Base-by-base conservation (phyloP, 2,888 invertebrate species). In the Lepidocyrtinus sp. region DNA sequence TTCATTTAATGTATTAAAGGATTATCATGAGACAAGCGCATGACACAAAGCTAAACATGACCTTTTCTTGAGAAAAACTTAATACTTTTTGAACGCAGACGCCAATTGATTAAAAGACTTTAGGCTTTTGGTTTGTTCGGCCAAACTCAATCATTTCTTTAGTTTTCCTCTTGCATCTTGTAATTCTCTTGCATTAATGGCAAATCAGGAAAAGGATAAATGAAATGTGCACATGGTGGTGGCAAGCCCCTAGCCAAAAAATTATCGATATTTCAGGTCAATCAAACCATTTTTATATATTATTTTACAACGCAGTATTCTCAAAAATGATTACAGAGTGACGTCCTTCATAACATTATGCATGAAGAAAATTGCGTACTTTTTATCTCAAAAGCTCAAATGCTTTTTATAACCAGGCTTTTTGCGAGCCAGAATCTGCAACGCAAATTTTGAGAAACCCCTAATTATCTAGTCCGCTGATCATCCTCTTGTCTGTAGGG, bases 241-340 rank as follows among this genome's bases (percentile, higher is more conserved):
- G n/a, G 50, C 50, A 15, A 50, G 17, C 50, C 50, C 17, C 50
- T 50, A n/a, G 5, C 17, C 12, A 1, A 17, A n/a, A 50, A n/a
- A 7, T 36, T 50, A 50, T 50, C 50, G 50, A 50, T 50, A 7
- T 7, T 36, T 12, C 17, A 36, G 36, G 2, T 17, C 2, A 50
- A 50, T 50, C 50, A 50, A 50, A 50, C 50, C 36, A 36, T 7
- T 36, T 50, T 50, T 50, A 50, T 50, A 15, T 50, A n/a, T 12
- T 12, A 36, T 7, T 50, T 50, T 50, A 50, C 50, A 50, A 50
- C 50, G 50, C 50, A 50, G 50, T 50, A 50, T 50, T 50, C 50
- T 50, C 50, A 50, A 50, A 36, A 50, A 50, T 50, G 2, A 50
- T 17, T 50, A 2, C 15, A 12, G 5, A 36, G 5, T 12, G 50